Evolutionary conservation across 2,797 vertebrate species (phyloP).

Genomic region (Platalea minor): DNA sequence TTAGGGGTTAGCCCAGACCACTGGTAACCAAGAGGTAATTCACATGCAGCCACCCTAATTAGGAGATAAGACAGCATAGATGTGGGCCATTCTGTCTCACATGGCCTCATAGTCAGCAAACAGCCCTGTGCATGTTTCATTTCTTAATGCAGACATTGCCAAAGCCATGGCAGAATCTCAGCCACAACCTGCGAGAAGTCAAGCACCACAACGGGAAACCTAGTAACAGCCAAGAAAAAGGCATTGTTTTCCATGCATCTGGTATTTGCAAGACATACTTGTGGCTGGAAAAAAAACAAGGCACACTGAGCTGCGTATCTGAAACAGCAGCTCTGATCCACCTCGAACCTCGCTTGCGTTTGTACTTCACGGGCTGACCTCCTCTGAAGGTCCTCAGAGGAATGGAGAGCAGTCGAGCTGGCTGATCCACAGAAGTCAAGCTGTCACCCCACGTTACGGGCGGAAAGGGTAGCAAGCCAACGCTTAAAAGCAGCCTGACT

Average conservation of each 20-base stretch:
- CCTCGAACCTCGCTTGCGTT: not conserved
- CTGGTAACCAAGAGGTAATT: not conserved
- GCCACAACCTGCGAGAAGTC: not conserved
- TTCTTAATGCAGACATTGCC: not conserved
- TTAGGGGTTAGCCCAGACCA: not conserved
- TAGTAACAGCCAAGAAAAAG: not conserved
- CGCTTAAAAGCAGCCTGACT: not conserved
- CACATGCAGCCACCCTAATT: not conserved
- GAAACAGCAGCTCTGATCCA: not conserved
- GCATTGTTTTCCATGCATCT: not conserved
- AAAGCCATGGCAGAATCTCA: not conserved
- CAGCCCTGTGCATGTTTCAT: fast-evolving
- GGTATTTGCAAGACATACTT: not conserved
- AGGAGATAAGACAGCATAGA: not conserved
- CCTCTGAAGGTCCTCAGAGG: not conserved
- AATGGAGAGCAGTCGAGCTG: not conserved
- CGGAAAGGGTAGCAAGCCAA: not conserved
- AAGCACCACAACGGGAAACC: not conserved
- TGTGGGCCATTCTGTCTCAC: not conserved
- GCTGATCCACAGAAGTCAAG: not conserved
- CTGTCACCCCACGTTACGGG: not conserved
- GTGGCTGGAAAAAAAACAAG: not conserved
- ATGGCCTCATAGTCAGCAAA: not conserved
- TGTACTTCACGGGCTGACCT: not conserved
- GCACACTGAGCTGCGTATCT: not conserved